Conservation (phyloP, 2,888 invertebrate species). For the Abscondita cerata region DNA sequence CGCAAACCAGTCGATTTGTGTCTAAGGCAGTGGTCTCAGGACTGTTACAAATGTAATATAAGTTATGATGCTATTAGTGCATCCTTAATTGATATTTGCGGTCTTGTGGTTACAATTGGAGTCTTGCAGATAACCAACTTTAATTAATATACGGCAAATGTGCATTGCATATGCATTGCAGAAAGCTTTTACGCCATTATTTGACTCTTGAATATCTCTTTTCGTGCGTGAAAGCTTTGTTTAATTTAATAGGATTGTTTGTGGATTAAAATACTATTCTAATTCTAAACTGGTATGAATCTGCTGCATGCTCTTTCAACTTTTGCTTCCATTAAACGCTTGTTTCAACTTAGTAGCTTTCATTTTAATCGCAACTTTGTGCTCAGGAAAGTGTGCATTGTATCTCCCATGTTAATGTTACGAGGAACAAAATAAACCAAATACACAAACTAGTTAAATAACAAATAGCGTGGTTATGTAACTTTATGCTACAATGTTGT, state of each 20-base stretch:
- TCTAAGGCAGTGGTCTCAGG: conserved; percentile 34
- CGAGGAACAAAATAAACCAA: too few relatives aligned
- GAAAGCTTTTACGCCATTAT: conserved; percentile 19
- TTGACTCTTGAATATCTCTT: conserved; percentile 27
- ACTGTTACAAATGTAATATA: conserved; percentile 52
- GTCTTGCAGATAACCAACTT: conserved; percentile 60
- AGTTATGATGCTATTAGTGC: conserved; percentile 55
- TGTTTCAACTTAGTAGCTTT: too few relatives aligned
- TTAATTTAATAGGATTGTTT: conserved; percentile 43
- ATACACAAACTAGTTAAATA: too few relatives aligned
- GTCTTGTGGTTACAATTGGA: conserved; percentile 58
- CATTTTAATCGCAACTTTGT: too few relatives aligned
- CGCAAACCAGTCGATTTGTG: conserved; percentile 19
- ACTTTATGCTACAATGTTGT: too few relatives aligned
- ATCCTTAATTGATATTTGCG: conserved; percentile 60
- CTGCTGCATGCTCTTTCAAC: too few relatives aligned
- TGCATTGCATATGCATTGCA: conserved; percentile 29
- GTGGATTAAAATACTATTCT: conserved; percentile 19
- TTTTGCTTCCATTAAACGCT: too few relatives aligned
- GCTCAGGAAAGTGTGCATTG: too few relatives aligned
- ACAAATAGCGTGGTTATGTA: too few relatives aligned
- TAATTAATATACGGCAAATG: conserved; percentile 54
- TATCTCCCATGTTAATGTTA: too few relatives aligned
- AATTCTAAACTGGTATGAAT: too few relatives aligned
- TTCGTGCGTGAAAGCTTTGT: conserved; percentile 41